Percentiles rank a stretch among this genome's conserved stretches.
Conservation (phyloP, 2,888 invertebrate species). For the Tipula helvola region DNA sequence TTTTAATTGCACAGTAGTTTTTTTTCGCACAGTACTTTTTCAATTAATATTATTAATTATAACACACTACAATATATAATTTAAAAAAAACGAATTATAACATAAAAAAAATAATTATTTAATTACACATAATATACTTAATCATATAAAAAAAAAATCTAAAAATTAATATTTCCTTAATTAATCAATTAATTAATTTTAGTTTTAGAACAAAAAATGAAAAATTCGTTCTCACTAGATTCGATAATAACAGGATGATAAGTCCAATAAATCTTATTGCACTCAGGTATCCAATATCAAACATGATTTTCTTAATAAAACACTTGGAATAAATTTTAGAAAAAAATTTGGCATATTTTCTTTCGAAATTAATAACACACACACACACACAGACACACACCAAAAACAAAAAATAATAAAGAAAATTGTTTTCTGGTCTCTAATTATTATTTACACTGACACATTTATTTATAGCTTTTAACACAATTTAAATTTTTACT, state of each 20-base stretch:
- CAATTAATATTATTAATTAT: neutral
- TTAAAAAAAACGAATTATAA: neutral
- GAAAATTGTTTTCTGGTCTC: neutral
- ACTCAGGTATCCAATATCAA: constrained; percentile 22
- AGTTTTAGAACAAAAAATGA: neutral
- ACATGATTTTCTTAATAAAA: constrained; percentile 18
- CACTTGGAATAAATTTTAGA: neutral
- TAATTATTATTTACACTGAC: neutral
- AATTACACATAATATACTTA: neutral
- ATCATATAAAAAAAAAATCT: neutral
- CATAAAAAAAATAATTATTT: neutral
- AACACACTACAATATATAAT: neutral
- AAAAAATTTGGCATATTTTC: neutral
- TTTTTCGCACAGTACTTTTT: neutral
- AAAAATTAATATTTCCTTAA: neutral
- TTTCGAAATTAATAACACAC: neutral
- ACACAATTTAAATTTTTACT: neutral
- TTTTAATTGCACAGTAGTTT: neutral
- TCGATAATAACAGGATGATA: neutral
- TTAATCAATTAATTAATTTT: neutral
- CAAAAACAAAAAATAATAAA: neutral
- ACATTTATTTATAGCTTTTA: neutral
- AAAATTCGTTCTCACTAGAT: constrained; percentile 5
- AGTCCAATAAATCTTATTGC: constrained; percentile 14
- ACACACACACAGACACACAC: neutral